Percentiles rank a stretch among this genome's conserved stretches.
phyloP scores from a whole-genome alignment of 64 coral and sea anemone genomes.

The Dendronephthya gigantea region DNA sequence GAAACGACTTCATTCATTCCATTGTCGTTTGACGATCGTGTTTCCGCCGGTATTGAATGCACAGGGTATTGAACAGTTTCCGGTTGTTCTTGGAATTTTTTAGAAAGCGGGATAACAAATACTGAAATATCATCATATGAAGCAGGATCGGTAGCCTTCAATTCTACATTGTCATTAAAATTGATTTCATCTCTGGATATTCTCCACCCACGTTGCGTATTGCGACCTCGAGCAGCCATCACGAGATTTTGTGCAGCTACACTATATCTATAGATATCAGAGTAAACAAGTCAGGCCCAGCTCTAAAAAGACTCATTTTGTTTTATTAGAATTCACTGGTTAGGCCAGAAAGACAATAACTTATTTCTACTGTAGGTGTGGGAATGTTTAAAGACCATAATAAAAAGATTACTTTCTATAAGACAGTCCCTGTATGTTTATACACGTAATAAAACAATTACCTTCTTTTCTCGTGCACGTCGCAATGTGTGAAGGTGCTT shows the following conservation, averaged over 20 bases:
- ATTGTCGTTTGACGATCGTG: not conserved
- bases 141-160: constrained; percentile 11
- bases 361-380: too few species aligned
- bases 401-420: too few species aligned
- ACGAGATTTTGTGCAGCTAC: constrained; percentile 80
- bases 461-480: constrained; percentile 54
- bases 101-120: constrained; percentile 73
- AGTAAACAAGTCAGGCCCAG: too few species aligned
- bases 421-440: too few species aligned
- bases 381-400: too few species aligned
- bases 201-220: constrained; percentile 77
- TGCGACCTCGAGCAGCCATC: constrained; percentile 56
- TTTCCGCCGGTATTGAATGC: not conserved
- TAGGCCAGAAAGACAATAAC: too few species aligned
- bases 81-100: not conserved
- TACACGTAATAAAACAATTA: not conserved
- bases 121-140: constrained; percentile 94
- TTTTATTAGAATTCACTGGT: too few species aligned
- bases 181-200: constrained; percentile 54
- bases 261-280: constrained; percentile 40
- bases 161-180: not conserved
- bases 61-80: not conserved
- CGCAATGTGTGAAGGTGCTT: constrained; percentile 35
- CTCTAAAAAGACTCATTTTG: not conserved
- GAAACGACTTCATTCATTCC: not conserved